These are phyloP conservation scores for Barnardius zonarius DNA, from an alignment of 2,113 vertebrate species.

Conservation along the genomic window DNA sequence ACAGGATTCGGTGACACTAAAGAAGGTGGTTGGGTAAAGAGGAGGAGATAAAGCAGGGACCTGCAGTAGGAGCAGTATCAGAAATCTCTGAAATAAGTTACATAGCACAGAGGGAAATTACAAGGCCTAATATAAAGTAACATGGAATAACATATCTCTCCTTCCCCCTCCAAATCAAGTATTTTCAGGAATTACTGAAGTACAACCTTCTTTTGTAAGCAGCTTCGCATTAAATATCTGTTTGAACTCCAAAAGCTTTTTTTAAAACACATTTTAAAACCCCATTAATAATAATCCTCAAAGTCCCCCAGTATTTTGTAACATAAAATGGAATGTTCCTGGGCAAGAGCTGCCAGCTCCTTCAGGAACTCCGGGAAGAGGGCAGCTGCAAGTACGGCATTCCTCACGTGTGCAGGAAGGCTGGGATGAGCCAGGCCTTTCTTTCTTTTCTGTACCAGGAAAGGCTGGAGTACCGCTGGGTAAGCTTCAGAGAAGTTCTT, in stretches of 20 bases:
- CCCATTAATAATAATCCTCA: slow-evolving; percentile 66
- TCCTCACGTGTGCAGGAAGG: slow-evolving; percentile 78
- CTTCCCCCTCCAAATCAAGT: slow-evolving; percentile 70
- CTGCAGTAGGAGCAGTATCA: not conserved
- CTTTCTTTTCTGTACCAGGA: slow-evolving; percentile 72
- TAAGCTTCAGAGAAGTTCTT: slow-evolving; percentile 65
- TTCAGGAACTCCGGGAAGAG: slow-evolving; percentile 96
- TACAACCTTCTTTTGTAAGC: slow-evolving; percentile 66
- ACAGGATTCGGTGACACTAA: not conserved
- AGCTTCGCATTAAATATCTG: slow-evolving; percentile 66
- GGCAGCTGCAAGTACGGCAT: slow-evolving; percentile 86
- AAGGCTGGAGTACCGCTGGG: slow-evolving; percentile 66
- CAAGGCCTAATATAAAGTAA: slow-evolving; percentile 37
- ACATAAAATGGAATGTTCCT: slow-evolving; percentile 93
- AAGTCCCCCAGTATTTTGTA: slow-evolving; percentile 84
- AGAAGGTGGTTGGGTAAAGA: not conserved
- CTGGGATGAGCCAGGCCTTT: slow-evolving; percentile 74
- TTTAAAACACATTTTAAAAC: not conserved
- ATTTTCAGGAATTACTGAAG: slow-evolving; percentile 75
- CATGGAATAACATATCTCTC: not conserved
- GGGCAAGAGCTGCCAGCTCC: slow-evolving; percentile 92
- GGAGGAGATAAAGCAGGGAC: not conserved
- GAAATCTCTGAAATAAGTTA: not conserved
- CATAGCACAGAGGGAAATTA: not conserved
- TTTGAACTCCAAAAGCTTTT: slow-evolving; percentile 46